A percentile compares a stretch with the other conserved stretches of the same genome.
These are phyloP conservation scores for Leptopilina clavipes DNA, from an alignment of 1,140 invertebrate genomes.

Conservation along the genomic window DNA sequence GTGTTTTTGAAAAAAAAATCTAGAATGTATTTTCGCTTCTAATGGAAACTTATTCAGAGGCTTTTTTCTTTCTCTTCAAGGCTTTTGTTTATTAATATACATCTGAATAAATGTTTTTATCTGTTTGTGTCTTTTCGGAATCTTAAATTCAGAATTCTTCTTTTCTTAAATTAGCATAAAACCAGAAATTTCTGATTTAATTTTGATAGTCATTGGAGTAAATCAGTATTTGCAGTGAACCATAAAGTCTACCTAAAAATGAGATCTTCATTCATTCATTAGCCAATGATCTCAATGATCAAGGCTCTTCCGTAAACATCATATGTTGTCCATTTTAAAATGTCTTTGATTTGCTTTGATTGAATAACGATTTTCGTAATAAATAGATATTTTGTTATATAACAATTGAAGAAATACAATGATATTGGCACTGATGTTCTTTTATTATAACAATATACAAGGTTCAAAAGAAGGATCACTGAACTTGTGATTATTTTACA, in stretches of 20 bases:
- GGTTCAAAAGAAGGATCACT: background rate
- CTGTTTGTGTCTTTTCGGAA: background rate
- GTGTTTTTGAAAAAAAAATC: too few species aligned
- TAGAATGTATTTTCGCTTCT: too few species aligned
- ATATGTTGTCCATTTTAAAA: slow-evolving; percentile 3
- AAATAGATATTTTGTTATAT: slow-evolving; percentile 6
- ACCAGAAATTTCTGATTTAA: slow-evolving; percentile 3
- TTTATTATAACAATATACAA: background rate
- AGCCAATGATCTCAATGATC: slow-evolving; percentile 25
- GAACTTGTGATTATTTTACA: slow-evolving; percentile 2
- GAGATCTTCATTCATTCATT: slow-evolving; percentile 18
- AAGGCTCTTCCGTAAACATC: slow-evolving; percentile 31
- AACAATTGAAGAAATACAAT: background rate
- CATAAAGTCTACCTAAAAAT: background rate
- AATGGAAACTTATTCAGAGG: too few species aligned
- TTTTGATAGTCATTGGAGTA: slow-evolving; percentile 3
- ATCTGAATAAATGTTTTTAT: background rate
- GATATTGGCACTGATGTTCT: background rate
- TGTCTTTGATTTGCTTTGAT: background rate
- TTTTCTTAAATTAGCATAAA: background rate
- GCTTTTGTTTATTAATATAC: background rate
- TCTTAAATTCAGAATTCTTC: background rate
- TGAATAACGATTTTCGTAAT: background rate
- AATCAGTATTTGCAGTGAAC: background rate
- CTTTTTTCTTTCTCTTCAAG: too few species aligned